These are phyloP conservation scores for Phyto melanocephala DNA, from an alignment of 2,888 invertebrate species.

Conservation along the genomic window DNA sequence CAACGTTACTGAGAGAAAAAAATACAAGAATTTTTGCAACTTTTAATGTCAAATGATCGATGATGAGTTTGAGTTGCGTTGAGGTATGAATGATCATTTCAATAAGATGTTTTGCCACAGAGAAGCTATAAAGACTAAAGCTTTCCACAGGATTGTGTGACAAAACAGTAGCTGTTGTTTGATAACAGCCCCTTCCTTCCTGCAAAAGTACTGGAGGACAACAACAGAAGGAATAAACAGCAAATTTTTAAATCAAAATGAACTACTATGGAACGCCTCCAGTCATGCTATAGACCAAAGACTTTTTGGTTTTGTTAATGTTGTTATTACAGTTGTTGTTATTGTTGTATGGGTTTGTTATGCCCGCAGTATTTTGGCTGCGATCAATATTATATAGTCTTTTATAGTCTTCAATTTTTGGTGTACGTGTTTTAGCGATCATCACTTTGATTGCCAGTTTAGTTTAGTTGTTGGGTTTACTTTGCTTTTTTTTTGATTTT, in stretches of 20 bases:
- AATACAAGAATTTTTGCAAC: conserved; percentile 17
- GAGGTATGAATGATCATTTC: conserved; percentile 52
- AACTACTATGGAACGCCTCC: conserved; percentile 67
- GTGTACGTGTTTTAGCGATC: conserved; percentile 66
- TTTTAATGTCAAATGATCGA: conserved; percentile 56
- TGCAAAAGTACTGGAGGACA: conserved; percentile 6
- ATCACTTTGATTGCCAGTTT: conserved; percentile 65
- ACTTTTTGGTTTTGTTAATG: conserved; percentile 16
- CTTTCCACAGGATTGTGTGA: conserved; percentile 46
- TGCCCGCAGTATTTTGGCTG: conserved; percentile 23
- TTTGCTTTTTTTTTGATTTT: conserved; percentile 11
- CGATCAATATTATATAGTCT: conserved; percentile 37
- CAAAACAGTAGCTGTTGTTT: conserved; percentile 63
- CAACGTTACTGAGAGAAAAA: not conserved
- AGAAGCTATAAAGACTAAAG: conserved; percentile 4
- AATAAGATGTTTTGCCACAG: conserved; percentile 41
- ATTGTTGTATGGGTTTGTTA: conserved; percentile 2
- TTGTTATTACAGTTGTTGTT: not conserved
- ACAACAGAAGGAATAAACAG: conserved; percentile 45
- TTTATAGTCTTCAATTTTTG: conserved; percentile 52
- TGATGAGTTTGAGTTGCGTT: conserved; percentile 44
- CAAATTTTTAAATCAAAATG: conserved; percentile 53
- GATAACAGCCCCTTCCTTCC: conserved; percentile 30
- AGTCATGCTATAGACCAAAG: conserved; percentile 67
- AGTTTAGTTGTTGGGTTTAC: conserved; percentile 21